Base-by-base conservation (phyloP, 2,797 vertebrate species). In the Phoebastria nigripes region DNA sequence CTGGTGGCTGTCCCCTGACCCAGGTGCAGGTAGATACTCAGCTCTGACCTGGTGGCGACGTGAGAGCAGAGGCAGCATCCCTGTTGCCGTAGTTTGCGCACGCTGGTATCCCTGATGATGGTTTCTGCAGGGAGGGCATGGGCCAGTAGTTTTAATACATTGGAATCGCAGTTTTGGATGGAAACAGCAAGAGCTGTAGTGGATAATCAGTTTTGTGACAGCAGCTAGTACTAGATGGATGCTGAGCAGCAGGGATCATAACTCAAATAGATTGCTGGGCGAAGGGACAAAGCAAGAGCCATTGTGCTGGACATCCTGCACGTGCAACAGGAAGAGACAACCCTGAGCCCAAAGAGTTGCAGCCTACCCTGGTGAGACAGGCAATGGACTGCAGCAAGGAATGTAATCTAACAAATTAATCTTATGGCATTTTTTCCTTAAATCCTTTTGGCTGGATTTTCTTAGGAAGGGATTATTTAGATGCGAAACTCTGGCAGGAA, bases 51-150 rank as follows among this genome's bases (percentile, higher is more conserved):
- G 1, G 15, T 37, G 81, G 31, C 6, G 11, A 22, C 18, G 3
- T 0, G 51, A 62, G 46, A 72, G 51, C 58, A 55, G 47, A 35
- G 63, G 55, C 70, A 83, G 41, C 70, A n/a, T 72, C 59, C 33
- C 29, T 1, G 0, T 2, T 52, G 39, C 67, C 21, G 10, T 49
- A 42, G 56, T 41, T 78, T 28, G 29, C 49, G 33, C 8, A 1
- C 35, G 17, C 41, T 89, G 59, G 6, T 51, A 6, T 56, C 41
- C 47, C 41, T 47, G 8, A 6, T 35, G 61, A 15, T 7, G 11
- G 2, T 74, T 93, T 65, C 54, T 73, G 54, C 20, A 28, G 51
- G 72, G 33, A 71, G 41, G 12, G n/a, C 1, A 2, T 13, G 52
- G 25, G 29, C 13, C 55, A 44, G 49, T 41, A 18, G 52, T 82